Conservation (phyloP, 2,888 invertebrate genomes). For the Chorisops tibialis region DNA sequence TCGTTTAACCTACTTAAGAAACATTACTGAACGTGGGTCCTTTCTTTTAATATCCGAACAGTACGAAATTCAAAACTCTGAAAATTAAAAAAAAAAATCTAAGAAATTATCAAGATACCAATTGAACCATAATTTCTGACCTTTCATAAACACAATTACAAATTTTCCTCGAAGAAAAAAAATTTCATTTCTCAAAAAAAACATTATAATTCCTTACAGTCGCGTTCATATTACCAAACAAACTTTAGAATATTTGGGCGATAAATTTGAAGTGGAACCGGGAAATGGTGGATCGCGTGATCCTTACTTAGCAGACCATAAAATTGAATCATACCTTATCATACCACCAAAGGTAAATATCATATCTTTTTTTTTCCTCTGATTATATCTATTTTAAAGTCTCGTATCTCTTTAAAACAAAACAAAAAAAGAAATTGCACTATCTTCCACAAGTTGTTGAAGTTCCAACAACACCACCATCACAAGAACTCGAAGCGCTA, state of each 20-base stretch:
- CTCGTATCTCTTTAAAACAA: not conserved
- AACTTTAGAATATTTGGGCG: constrained; percentile 75
- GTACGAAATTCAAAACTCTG: too few species aligned
- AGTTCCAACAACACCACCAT: constrained; percentile 30
- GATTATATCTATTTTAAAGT: not conserved
- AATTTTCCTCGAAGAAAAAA: not conserved
- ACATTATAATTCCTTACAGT: constrained; percentile 61
- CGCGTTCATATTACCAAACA: constrained; percentile 86
- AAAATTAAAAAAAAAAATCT: too few species aligned
- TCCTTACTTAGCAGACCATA: constrained; percentile 81
- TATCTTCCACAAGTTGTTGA: constrained; percentile 35
- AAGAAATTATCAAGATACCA: not conserved
- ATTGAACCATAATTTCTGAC: not conserved
- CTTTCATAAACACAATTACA: not conserved
- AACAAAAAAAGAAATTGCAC: constrained; percentile 28
- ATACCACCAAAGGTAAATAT: constrained; percentile 72
- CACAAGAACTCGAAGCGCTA: not conserved
- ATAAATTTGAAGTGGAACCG: constrained; percentile 79
- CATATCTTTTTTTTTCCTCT: too few species aligned
- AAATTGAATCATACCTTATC: constrained; percentile 84
- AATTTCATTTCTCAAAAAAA: too few species aligned
- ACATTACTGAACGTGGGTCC: too few species aligned
- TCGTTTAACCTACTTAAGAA: too few species aligned
- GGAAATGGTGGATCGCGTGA: constrained; percentile 80
- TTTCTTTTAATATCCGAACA: too few species aligned